These are phyloP conservation scores for Lordiphosa andalusiaca DNA, from an alignment of 2,888 invertebrate species.

Conservation along the genomic window DNA sequence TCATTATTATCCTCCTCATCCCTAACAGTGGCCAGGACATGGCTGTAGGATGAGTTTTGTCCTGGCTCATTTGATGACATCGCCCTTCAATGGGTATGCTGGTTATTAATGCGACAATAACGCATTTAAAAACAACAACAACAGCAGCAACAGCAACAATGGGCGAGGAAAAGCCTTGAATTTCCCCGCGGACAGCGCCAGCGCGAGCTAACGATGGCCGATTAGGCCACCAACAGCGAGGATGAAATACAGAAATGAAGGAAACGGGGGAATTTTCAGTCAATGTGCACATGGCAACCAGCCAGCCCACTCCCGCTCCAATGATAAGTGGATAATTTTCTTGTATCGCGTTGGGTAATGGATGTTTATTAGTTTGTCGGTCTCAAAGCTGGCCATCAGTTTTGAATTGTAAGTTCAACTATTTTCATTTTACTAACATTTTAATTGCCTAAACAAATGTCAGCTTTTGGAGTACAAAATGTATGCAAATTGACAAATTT, in stretches of 20 bases:
- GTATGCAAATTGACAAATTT: no score
- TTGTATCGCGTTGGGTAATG: no score
- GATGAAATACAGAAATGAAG: conserved; percentile 8
- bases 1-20: conserved; percentile 33
- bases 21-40: conserved; percentile 7
- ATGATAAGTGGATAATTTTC: conserved; percentile 5
- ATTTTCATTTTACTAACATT: no score
- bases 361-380: no score
- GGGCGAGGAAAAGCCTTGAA: conserved; percentile 18
- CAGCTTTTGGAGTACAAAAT: no score
- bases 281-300: conserved; percentile 31
- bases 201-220: conserved; percentile 55
- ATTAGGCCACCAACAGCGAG: conserved; percentile 42
- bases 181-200: conserved; percentile 26
- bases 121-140: conserved; percentile 65
- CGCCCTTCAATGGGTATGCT: conserved; percentile 60
- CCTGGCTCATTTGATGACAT: conserved; percentile 68
- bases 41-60: conserved; percentile 23
- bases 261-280: conserved; percentile 43
- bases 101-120: conserved; percentile 74
- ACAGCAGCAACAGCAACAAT: conserved; percentile 44
- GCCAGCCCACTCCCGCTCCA: conserved; percentile 3
- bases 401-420: no score
- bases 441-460: no score
- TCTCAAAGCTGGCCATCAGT: no score